Evolutionary conservation across 2,113 vertebrate genomes (phyloP).

Genomic region (Hippocampus guttulatus): DNA sequence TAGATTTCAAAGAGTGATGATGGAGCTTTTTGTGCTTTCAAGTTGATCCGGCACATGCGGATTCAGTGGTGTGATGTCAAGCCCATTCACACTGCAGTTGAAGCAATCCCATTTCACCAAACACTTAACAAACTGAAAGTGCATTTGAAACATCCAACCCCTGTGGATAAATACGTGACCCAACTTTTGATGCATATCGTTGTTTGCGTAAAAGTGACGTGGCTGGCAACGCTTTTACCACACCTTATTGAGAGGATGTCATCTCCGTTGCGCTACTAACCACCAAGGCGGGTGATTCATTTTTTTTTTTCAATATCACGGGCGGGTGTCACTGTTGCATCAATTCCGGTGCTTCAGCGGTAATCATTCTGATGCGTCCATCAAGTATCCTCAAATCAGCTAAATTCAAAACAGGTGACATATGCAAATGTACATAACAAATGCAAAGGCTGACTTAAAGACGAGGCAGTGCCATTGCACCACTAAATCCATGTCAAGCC

Average conservation of each 20-base stretch:
- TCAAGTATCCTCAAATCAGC: not conserved
- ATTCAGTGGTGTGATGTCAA: constrained; percentile 86
- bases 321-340: constrained; percentile 19
- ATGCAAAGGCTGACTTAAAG: not conserved
- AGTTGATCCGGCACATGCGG: constrained; percentile 74
- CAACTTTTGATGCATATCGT: not conserved
- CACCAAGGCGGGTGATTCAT: constrained; percentile 3
- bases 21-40: constrained; percentile 65
- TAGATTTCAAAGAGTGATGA: constrained; percentile 48
- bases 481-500: constrained; percentile 84
- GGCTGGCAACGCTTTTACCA: constrained; percentile 4
- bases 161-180: not conserved
- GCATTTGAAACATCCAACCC: not conserved
- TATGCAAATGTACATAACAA: not conserved
- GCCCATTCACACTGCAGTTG: constrained; percentile 70
- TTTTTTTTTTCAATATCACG: constrained; percentile 1
- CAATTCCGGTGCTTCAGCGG: not conserved
- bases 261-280: constrained; percentile 20
- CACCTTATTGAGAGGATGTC: constrained; percentile 11
- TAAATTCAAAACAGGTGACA: not conserved
- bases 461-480: constrained; percentile 81
- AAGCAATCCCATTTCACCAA: constrained; percentile 18
- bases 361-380: not conserved
- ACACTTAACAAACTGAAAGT: not conserved
- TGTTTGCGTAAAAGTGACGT: constrained; percentile 3